Base-by-base conservation (phyloP, 1,140 invertebrate genomes). In the Drosophila sucinea region DNA sequence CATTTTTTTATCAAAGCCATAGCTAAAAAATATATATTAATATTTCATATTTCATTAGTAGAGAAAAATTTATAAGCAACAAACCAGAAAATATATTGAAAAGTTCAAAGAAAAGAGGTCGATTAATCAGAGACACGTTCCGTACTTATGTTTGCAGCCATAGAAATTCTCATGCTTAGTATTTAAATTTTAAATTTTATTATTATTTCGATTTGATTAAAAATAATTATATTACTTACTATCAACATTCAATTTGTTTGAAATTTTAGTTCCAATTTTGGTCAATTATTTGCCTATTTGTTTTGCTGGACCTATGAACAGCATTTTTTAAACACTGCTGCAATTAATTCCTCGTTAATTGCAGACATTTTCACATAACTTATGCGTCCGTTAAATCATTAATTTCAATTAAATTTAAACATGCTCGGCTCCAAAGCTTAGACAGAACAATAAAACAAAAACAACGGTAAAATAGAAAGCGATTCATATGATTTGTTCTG, bases 131-230 rank as follows among this genome's bases (percentile, higher is more conserved):
- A 17, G 17, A 17, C 17, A 17, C 17, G 17, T 17, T 72, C 55
- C 51, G 63, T 25, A 67, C 33, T 61, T 72, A 56, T 66, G 63
- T 72, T 72, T 66, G 62, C 58, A 72, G 63, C 51, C 62, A 33
- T 62, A 67, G 63, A 72, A 72, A 66, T 66, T 44, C 35, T 56
- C 33, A 72, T 17, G 17, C 17, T 17, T 60, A 72, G 51, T 56
- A 61, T 61, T 61, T 66, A 66, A 72, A 25, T 23, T 57, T 67
- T 56, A 0, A 30, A 41, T 44, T 72, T 60, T 56, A 25, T 33
- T 25, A 35, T 58, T 58, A 17, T 58, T 30, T 58, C 29, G 23
- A 25, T 65, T 54, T 55, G 27, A 55, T 30, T 47, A 63, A 41
- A 11, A 32, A 51, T 40, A 44, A 54, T 32, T 35, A 65, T 55